A percentile compares a stretch with the other conserved stretches of the same genome.
phyloP scores from a whole-genome alignment of 2,888 invertebrate genomes.

The Cephus runcator region DNA sequence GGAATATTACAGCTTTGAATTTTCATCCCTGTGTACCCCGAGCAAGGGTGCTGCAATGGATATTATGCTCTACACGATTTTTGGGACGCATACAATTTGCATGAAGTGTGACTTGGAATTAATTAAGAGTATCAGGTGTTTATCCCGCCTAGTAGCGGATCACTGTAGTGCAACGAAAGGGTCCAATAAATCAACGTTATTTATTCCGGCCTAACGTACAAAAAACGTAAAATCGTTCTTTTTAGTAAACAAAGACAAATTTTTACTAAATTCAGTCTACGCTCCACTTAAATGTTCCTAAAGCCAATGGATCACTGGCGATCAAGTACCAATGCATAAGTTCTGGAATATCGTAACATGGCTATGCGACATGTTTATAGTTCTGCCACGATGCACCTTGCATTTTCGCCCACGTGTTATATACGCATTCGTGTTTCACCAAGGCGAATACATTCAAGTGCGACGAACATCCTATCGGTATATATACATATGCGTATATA shows the following conservation, averaged over 20 bases:
- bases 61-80: not conserved
- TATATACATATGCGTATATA: not conserved
- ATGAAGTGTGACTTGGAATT: slow-evolving; percentile 1
- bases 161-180: not conserved
- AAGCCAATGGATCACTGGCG: not conserved
- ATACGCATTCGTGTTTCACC: slow-evolving; percentile 1
- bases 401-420: slow-evolving; percentile 5
- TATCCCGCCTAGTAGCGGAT: not conserved
- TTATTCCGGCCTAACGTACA: not conserved
- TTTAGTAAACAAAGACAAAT: not conserved
- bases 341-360: not conserved
- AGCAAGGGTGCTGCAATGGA: not conserved
- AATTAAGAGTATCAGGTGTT: not conserved
- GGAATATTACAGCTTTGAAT: slow-evolving; percentile 6
- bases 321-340: not conserved
- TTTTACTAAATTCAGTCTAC: not conserved
- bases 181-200: not conserved
- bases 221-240: not conserved
- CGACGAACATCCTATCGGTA: not conserved
- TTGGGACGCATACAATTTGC: not conserved
- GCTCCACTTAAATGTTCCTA: not conserved
- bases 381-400: slow-evolving; percentile 7
- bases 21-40: not conserved
- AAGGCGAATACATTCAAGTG: not conserved
- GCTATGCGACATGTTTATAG: slow-evolving; percentile 4